Percentiles rank a stretch among this genome's conserved stretches.
Conservation (phyloP, 2,113 vertebrate genomes). For the Shinisaurus crocodilurus region DNA sequence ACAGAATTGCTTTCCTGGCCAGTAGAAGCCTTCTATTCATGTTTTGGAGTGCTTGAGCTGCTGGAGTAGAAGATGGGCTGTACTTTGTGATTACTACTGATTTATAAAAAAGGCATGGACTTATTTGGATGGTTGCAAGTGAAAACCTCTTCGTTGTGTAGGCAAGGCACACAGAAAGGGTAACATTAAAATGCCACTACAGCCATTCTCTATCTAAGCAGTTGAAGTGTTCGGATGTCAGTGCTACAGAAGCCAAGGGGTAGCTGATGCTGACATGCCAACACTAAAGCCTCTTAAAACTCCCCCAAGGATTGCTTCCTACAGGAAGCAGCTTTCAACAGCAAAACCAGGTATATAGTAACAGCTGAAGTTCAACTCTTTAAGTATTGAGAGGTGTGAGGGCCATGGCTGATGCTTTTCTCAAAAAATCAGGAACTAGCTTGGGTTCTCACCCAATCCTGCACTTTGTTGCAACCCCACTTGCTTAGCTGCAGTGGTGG, state of each 20-base stretch:
- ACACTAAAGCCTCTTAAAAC: neutral
- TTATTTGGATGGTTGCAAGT: neutral
- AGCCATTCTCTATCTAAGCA: neutral
- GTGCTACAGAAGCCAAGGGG: neutral
- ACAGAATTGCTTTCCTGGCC: neutral
- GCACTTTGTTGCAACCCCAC: neutral
- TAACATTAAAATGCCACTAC: neutral
- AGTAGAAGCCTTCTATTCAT: neutral
- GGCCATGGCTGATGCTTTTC: neutral
- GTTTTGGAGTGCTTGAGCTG: neutral
- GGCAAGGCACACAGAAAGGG: neutral
- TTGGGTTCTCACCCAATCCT: neutral
- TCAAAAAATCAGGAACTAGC: neutral
- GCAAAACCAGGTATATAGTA: neutral
- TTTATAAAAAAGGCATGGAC: neutral
- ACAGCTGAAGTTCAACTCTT: neutral
- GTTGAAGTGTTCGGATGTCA: too few relatives aligned
- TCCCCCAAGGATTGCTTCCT: neutral
- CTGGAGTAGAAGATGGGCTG: neutral
- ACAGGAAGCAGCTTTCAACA: neutral
- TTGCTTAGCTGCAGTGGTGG: neutral
- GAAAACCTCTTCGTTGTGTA: neutral
- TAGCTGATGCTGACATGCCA: neutral
- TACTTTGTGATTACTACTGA: neutral
- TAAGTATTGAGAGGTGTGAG: neutral